Evolutionary conservation across 2,113 vertebrate genomes (phyloP).

Genomic region (Phrynosoma platyrhinos): DNA sequence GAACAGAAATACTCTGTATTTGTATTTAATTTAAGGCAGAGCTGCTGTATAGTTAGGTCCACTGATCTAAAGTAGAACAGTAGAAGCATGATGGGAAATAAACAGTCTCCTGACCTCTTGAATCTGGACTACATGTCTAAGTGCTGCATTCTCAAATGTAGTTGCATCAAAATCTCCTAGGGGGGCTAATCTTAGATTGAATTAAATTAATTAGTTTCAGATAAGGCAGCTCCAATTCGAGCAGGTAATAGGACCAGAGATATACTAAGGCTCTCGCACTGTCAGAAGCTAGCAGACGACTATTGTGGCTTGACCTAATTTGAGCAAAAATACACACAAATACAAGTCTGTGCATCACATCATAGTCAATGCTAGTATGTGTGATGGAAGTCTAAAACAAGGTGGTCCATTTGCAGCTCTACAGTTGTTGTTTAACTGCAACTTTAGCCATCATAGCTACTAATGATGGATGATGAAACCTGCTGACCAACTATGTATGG

Average conservation of each 20-base stretch:
- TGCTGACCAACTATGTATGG: neutral
- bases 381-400: neutral
- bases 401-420: neutral
- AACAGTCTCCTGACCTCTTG: fast-evolving
- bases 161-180: neutral
- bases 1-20: neutral
- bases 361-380: neutral
- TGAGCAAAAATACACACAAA: too few relatives aligned
- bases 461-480: neutral
- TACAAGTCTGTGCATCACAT: too few relatives aligned
- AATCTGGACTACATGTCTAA: neutral
- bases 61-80: neutral
- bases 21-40: neutral
- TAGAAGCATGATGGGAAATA: neutral
- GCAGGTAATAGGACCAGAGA: neutral
- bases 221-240: neutral
- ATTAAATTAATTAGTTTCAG: constrained; percentile 12
- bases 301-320: neutral
- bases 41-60: neutral
- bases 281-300: neutral
- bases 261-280: neutral
- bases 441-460: neutral
- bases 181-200: constrained; percentile 1
- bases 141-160: neutral
- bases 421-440: neutral